A percentile compares a stretch with the other conserved stretches of the same genome.
These are phyloP conservation scores for Dasysyrphus tricinctus DNA, from an alignment of 2,888 invertebrate genomes.

Conservation along the genomic window DNA sequence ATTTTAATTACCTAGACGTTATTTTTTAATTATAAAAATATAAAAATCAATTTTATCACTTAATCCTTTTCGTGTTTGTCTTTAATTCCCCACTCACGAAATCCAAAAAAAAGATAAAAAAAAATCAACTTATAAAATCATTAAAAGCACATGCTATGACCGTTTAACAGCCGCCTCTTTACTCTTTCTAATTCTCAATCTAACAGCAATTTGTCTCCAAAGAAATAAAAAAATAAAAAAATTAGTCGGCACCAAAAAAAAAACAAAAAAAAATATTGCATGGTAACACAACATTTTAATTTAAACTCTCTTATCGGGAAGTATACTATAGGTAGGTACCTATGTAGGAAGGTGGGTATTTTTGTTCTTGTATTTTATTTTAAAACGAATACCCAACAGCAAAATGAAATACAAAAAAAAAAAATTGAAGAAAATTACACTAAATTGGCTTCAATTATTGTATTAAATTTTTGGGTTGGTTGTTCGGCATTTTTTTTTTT, in stretches of 20 bases:
- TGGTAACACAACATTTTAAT: constrained; percentile 69
- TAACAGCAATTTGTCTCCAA: constrained; percentile 66
- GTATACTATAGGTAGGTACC: constrained; percentile 6
- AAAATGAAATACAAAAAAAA: constrained; percentile 77
- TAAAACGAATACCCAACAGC: constrained; percentile 77
- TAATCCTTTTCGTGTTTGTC: constrained; percentile 2
- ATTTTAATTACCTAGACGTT: too few relatives aligned
- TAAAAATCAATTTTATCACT: neutral
- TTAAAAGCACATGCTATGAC: constrained; percentile 70
- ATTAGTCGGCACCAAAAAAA: neutral
- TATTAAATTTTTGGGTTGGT: constrained; percentile 82
- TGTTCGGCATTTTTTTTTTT: constrained; percentile 26
- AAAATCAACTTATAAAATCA: constrained; percentile 45
- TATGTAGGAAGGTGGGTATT: neutral
- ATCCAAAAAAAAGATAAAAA: neutral
- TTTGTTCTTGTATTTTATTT: constrained; percentile 27
- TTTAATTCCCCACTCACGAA: constrained; percentile 1
- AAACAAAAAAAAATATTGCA: constrained; percentile 47
- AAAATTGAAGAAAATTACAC: constrained; percentile 82
- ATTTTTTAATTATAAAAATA: neutral
- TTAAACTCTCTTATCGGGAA: constrained; percentile 56
- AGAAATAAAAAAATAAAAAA: constrained; percentile 8
- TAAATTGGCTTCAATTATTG: constrained; percentile 83
- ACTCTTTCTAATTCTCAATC: constrained; percentile 43
- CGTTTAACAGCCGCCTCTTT: neutral